phyloP scores from a whole-genome alignment of 2,888 invertebrate genomes.

The Eilema depressum region DNA sequence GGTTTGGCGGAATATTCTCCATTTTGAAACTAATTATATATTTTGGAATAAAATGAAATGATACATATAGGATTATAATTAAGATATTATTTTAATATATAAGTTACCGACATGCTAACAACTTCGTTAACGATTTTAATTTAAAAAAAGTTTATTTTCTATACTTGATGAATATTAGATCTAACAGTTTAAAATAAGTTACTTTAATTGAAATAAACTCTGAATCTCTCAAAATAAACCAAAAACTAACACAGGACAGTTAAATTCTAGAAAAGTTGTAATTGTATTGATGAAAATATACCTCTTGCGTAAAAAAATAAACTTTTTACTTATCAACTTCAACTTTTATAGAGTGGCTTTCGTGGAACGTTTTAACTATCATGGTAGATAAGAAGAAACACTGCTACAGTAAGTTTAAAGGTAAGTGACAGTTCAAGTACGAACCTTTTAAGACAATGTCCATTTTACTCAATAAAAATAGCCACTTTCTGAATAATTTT shows the following conservation, averaged over 20 bases:
- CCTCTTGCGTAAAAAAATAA: not conserved
- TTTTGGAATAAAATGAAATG: not conserved
- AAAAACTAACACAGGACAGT: not conserved
- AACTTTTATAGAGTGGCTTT: too few species aligned
- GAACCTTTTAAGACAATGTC: too few species aligned
- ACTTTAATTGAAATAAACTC: not conserved
- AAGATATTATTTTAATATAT: too few species aligned
- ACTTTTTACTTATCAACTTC: not conserved
- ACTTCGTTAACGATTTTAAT: not conserved
- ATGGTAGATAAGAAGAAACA: slow-evolving; percentile 5
- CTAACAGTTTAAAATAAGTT: not conserved
- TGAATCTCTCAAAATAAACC: not conserved
- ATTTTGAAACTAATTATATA: not conserved
- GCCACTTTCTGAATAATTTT: too few species aligned
- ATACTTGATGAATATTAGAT: too few species aligned
- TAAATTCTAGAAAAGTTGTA: not conserved
- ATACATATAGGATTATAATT: too few species aligned
- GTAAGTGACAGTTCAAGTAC: not conserved
- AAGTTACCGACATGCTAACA: too few species aligned
- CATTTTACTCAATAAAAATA: too few species aligned
- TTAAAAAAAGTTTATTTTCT: not conserved
- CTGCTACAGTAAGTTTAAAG: slow-evolving; percentile 4
- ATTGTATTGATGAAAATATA: not conserved
- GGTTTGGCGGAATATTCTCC: not conserved
- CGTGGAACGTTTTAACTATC: not conserved